Conservation (phyloP, 2,797 vertebrate species). For the Neosilurus mollespiculum region DNA sequence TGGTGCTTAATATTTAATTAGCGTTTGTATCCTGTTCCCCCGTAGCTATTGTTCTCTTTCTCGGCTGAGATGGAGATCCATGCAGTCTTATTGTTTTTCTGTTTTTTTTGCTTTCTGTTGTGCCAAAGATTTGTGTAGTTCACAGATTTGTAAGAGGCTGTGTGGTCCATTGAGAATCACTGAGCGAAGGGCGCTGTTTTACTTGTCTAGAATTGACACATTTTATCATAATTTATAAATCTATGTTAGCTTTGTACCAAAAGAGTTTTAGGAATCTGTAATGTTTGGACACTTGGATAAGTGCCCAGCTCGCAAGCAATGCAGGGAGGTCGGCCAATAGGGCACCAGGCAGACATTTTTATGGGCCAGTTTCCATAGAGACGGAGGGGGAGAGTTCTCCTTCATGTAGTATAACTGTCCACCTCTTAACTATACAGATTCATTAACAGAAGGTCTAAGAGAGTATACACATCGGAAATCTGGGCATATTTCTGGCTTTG, state of each 20-base stretch:
- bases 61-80: background rate
- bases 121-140: slow-evolving; percentile 18
- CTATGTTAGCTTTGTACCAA: slow-evolving; percentile 48
- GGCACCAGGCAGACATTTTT: slow-evolving; percentile 52
- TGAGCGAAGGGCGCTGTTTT: slow-evolving; percentile 9
- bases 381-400: slow-evolving; percentile 39
- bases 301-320: slow-evolving; percentile 45
- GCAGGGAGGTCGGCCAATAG: slow-evolving; percentile 46
- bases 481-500: background rate
- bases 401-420: slow-evolving; percentile 42
- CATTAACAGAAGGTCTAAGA: background rate
- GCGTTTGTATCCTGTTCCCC: background rate
- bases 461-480: background rate
- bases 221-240: slow-evolving; percentile 45
- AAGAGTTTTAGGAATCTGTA: slow-evolving; percentile 64
- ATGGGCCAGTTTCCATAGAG: slow-evolving; percentile 55
- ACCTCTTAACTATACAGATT: slow-evolving; percentile 35
- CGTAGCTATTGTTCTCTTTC: background rate
- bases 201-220: slow-evolving; percentile 12
- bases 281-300: slow-evolving; percentile 64
- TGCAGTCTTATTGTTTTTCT: background rate
- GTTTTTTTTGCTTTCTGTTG: slow-evolving; percentile 13
- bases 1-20: background rate
- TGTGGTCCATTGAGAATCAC: slow-evolving; percentile 14
- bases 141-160: slow-evolving; percentile 22